phyloP scores from a whole-genome alignment of 2,113 vertebrate species.

The Sigmodon hispidus region DNA sequence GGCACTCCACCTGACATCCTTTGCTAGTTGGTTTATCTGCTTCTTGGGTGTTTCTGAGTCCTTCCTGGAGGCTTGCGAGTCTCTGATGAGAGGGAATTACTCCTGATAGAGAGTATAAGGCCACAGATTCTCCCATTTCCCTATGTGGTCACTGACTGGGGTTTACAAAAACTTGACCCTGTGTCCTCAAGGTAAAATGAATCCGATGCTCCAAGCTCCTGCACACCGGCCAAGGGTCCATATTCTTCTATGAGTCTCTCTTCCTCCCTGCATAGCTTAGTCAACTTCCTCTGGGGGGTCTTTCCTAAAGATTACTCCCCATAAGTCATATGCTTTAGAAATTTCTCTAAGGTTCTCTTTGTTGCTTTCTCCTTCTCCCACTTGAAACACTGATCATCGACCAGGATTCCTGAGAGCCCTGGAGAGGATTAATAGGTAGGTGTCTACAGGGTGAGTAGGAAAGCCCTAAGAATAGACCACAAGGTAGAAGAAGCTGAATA shows the following conservation, averaged over 20 bases:
- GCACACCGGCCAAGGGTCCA: accelerated
- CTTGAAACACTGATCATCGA: neutral
- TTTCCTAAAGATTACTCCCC: neutral
- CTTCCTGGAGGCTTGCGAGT: neutral
- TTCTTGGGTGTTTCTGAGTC: neutral
- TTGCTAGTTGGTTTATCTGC: neutral
- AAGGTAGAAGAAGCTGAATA: neutral
- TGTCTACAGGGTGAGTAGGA: neutral
- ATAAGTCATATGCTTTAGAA: neutral
- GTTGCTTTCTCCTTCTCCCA: too few relatives aligned
- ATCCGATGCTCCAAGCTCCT: neutral
- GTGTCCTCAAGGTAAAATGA: neutral
- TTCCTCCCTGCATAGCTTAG: neutral
- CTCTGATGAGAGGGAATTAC: neutral
- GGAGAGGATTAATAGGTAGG: neutral
- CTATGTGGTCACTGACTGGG: neutral
- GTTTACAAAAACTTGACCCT: neutral
- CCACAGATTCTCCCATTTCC: neutral
- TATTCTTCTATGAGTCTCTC: neutral
- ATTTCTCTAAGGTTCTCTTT: neutral
- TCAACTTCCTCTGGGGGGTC: neutral
- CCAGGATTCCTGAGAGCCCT: neutral
- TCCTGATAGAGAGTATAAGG: neutral
- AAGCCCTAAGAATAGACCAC: neutral
- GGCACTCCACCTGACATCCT: neutral